These are phyloP conservation scores for Gerris lacustris DNA, from an alignment of 2,888 invertebrate genomes.

Conservation along the genomic window DNA sequence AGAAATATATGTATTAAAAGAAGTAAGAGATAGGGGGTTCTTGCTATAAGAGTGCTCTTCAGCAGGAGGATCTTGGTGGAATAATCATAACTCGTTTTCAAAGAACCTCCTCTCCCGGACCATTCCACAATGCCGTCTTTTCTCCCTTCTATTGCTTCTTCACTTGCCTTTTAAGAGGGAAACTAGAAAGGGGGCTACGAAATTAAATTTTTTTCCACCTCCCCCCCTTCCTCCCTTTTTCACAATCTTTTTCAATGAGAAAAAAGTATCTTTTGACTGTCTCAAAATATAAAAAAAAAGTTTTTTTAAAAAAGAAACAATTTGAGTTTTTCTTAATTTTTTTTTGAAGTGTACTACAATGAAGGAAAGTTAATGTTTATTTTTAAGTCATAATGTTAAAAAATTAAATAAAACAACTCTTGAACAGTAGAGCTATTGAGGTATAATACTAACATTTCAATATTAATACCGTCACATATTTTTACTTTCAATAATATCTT, in stretches of 20 bases:
- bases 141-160: conserved; percentile 1
- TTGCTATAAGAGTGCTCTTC: not conserved
- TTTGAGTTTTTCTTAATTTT: not conserved
- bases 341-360: too few species aligned
- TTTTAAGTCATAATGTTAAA: too few species aligned
- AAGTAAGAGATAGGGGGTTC: too few species aligned
- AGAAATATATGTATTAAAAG: too few species aligned
- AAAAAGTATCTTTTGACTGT: not conserved
- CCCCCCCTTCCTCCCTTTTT: not conserved
- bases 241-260: not conserved
- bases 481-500: too few species aligned
- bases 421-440: too few species aligned
- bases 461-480: too few species aligned
- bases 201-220: not conserved
- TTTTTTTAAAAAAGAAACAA: not conserved
- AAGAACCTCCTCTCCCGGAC: not conserved
- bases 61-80: not conserved
- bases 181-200: not conserved
- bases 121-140: not conserved
- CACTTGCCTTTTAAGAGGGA: too few species aligned
- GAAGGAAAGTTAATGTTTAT: too few species aligned
- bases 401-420: too few species aligned
- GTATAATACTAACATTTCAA: too few species aligned
- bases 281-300: conserved; percentile 8
- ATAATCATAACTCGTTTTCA: conserved; percentile 1